Evolutionary conservation across 1,140 invertebrate species (phyloP), one percentile per base, ranked within the genome.

Genomic region (Magallana gigas): DNA sequence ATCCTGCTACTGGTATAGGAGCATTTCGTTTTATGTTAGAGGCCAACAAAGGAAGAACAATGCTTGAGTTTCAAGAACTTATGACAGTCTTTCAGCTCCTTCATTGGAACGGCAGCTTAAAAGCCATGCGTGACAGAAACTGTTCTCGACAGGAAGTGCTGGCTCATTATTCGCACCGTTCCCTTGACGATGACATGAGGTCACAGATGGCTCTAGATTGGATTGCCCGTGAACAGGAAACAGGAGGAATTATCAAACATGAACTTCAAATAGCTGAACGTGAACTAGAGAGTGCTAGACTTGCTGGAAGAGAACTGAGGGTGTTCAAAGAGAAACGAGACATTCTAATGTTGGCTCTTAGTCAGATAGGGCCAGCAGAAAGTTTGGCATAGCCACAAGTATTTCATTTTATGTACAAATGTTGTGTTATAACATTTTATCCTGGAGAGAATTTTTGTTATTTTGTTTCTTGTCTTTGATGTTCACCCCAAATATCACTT

Each of bases 261-360:
- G 98, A 99, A 94, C 95, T 99, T 80, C 96, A 97, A 60, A 96
- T 97, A 80, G 97, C 98, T 1, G 97, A 98, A 94, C 95, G 97
- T 57, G 98, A 99, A 94, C 96, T 99, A 56, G 97, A 98, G 92
- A 96, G 97, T n/a, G 98, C 98, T 9, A 95, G 98, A 91, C 95
- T 98, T 89, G 97, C 98, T 59, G 98, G 98, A 0, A 95, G 98
- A 76, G 98, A 99, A 93, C 95, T 99, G 5, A 96, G 98, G 91
- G 98, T 98, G 95, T 98, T 98, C 57, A 99, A 99, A 95, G 98
- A 99, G 95, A 99, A 99, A 94, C 97, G 98, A 92, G 98, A 99
- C 93, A 99, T 99, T 93, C 95, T 99, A 14, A 97, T 98, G 95
- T 96, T 98, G 90, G 98, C 98, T 7, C 89, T 94, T 18, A 94